Percentiles rank a stretch among this genome's conserved stretches.
Conservation (phyloP, 2,888 invertebrate genomes). For the Trachelus iudaicus region DNA sequence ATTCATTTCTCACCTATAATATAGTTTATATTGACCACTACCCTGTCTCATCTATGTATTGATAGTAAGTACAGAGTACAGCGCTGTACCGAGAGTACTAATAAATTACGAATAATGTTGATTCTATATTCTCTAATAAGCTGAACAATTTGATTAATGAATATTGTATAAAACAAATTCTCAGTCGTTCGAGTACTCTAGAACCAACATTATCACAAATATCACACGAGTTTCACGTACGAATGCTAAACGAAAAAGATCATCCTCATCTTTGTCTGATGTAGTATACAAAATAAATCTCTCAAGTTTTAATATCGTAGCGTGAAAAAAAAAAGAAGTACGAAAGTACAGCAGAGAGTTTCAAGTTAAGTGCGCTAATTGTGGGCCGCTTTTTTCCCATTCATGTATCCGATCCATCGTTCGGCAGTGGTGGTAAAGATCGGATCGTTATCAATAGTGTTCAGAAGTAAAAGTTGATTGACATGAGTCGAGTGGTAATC, state of each 20-base stretch:
- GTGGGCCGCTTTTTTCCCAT: constrained; percentile 92
- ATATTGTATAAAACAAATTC: not conserved
- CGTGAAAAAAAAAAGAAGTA: not conserved
- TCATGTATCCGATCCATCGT: constrained; percentile 95
- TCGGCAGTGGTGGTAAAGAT: constrained; percentile 86
- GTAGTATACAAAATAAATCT: not conserved
- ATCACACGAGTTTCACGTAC: not conserved
- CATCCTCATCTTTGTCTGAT: not conserved
- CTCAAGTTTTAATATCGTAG: constrained; percentile 1
- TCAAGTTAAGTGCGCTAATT: constrained; percentile 71
- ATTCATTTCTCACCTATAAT: not conserved
- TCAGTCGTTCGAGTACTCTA: not conserved
- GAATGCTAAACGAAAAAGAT: not conserved
- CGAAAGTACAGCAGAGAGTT: constrained; percentile 2
- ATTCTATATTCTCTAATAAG: not conserved
- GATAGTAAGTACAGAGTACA: not conserved
- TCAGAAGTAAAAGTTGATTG: constrained; percentile 90
- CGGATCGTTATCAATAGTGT: constrained; percentile 86
- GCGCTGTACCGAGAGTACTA: not conserved
- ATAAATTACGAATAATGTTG: not conserved
- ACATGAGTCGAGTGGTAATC: constrained; percentile 99
- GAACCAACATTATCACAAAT: not conserved
- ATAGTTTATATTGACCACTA: not conserved
- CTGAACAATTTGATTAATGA: not conserved
- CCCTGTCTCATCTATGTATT: not conserved